phyloP scores from a whole-genome alignment of 2,113 vertebrate genomes.

The Spea multiplicata region DNA sequence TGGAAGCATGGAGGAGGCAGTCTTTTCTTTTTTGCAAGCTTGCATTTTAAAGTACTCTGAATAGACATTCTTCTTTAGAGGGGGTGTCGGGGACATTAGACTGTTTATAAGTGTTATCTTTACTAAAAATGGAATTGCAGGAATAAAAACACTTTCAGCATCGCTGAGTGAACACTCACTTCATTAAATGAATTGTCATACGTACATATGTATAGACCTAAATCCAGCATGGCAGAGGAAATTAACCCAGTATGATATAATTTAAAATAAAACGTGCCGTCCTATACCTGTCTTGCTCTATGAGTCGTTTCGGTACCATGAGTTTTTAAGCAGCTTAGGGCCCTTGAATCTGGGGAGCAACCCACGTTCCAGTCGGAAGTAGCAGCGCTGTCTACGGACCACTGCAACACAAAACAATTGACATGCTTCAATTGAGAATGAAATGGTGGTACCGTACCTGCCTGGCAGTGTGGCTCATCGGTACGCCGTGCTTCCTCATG shows the following conservation, averaged over 20 bases:
- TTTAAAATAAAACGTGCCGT: constrained; percentile 37
- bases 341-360: constrained; percentile 83
- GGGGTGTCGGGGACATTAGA: no score
- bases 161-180: no score
- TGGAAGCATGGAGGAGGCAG: no score
- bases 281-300: constrained; percentile 92
- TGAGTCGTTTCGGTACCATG: constrained; percentile 88
- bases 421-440: constrained; percentile 54
- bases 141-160: no score
- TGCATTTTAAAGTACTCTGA: no score
- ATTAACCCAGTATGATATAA: neutral
- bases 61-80: no score
- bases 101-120: no score
- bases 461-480: constrained; percentile 87
- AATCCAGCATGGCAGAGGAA: no score
- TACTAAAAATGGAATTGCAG: no score
- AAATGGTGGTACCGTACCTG: constrained; percentile 80
- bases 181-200: no score
- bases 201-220: no score
- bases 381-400: constrained; percentile 93
- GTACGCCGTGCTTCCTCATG: constrained; percentile 85
- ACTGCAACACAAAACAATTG: constrained; percentile 90
- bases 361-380: constrained; percentile 95
- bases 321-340: constrained; percentile 85
- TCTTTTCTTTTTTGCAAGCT: no score